Evolutionary conservation across 1,140 invertebrate species (phyloP).

Genomic region (Drosophila lini): DNA sequence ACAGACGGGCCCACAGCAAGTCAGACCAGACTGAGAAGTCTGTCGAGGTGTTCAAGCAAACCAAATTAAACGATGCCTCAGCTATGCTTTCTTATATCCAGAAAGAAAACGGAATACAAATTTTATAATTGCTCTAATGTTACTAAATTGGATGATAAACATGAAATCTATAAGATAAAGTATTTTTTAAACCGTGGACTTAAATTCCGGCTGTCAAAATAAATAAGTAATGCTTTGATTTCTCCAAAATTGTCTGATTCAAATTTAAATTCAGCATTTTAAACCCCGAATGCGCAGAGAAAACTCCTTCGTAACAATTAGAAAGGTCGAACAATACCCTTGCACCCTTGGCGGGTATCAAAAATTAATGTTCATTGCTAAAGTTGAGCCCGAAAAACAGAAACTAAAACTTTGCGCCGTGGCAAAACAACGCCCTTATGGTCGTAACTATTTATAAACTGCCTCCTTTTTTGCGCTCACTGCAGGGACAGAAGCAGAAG

Average conservation of each 20-base stretch:
- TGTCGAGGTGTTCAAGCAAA: constrained; percentile 10
- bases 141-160: not conserved
- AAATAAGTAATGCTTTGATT: no score
- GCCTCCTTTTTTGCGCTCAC: constrained; percentile 21
- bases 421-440: constrained; percentile 39
- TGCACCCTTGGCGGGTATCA: not conserved
- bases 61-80: constrained; percentile 1
- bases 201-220: no score
- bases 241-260: no score
- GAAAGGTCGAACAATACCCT: not conserved
- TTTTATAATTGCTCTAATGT: not conserved
- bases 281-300: not conserved
- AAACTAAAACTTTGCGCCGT: constrained; percentile 9
- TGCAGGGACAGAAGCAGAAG: constrained; percentile 30
- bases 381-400: constrained; percentile 1
- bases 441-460: constrained; percentile 42
- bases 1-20: constrained; percentile 31
- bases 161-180: no score
- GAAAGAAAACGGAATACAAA: not conserved
- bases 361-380: constrained; percentile 20
- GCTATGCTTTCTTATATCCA: not conserved
- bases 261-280: not conserved
- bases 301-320: not conserved
- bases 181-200: no score
- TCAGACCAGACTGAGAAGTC: constrained; percentile 8